Percentiles rank a stretch among this genome's conserved stretches.
Conservation (phyloP, 2,888 invertebrate species). For the Ophion slaviceki region DNA sequence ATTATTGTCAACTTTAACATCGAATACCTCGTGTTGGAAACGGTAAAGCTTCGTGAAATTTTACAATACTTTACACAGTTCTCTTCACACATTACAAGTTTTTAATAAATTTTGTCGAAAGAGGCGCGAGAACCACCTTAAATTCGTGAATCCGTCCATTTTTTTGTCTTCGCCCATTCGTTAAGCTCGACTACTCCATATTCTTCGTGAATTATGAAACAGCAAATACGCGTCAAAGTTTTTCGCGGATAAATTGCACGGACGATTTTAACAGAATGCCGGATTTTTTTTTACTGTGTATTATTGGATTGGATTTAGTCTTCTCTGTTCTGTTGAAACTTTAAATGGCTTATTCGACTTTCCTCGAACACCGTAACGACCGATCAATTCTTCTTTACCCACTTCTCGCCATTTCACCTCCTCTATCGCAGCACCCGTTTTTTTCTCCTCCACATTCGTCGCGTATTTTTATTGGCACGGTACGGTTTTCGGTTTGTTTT, state of each 20-base stretch:
- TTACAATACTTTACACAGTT: too few species aligned
- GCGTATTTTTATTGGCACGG: constrained; percentile 57
- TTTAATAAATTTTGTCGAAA: too few species aligned
- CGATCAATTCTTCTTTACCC: constrained; percentile 36
- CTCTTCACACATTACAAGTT: too few species aligned
- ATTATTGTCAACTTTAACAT: neutral
- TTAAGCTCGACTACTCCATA: neutral
- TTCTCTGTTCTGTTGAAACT: constrained; percentile 6
- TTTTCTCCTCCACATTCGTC: constrained; percentile 51
- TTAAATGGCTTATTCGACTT: constrained; percentile 25
- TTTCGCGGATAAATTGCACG: neutral
- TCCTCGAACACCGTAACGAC: constrained; percentile 34
- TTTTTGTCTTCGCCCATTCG: neutral
- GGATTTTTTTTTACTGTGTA: constrained; percentile 7
- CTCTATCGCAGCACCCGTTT: constrained; percentile 39
- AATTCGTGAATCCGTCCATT: neutral
- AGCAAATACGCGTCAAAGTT: neutral
- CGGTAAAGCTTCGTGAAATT: neutral
- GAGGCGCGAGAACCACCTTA: too few species aligned
- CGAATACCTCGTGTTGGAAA: neutral
- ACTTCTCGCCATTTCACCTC: constrained; percentile 43
- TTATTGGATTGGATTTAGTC: constrained; percentile 12
- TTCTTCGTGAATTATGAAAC: neutral
- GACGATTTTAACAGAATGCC: neutral
- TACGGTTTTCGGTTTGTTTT: constrained; percentile 26